phyloP scores from a whole-genome alignment of 2,888 invertebrate genomes.

The Synergus umbraculus region DNA sequence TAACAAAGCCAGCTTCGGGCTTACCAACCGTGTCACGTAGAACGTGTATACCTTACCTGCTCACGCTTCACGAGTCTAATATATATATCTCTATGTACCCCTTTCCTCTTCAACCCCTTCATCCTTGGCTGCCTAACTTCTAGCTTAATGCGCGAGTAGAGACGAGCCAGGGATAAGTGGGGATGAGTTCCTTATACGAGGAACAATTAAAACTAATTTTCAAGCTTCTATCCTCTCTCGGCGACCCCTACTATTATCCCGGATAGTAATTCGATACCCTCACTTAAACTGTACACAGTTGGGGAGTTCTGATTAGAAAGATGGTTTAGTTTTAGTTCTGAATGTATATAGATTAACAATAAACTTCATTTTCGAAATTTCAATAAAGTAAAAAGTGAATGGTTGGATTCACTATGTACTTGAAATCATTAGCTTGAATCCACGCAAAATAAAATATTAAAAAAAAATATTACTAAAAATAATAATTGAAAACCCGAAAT shows the following conservation, averaged over 20 bases:
- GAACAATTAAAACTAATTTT: slow-evolving; percentile 72
- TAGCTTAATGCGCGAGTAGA: slow-evolving; percentile 70
- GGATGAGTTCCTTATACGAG: slow-evolving; percentile 64
- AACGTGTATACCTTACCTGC: slow-evolving; percentile 75
- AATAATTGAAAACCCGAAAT: too few species aligned
- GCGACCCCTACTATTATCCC: slow-evolving; percentile 23
- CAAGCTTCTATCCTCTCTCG: slow-evolving; percentile 37
- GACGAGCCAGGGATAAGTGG: slow-evolving; percentile 59
- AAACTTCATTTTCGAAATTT: too few species aligned
- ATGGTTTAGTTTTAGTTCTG: too few species aligned
- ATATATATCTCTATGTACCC: slow-evolving; percentile 52
- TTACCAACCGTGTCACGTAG: slow-evolving; percentile 76
- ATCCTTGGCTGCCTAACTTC: slow-evolving; percentile 68
- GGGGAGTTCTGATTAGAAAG: too few species aligned
- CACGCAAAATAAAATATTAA: too few species aligned
- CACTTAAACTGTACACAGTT: not conserved
- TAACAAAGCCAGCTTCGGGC: slow-evolving; percentile 76
- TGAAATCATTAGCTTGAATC: too few species aligned
- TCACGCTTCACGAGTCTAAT: slow-evolving; percentile 70
- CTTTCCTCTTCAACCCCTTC: slow-evolving; percentile 54
- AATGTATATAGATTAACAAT: not conserved
- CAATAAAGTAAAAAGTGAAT: too few species aligned
- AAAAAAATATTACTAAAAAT: too few species aligned
- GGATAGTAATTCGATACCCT: slow-evolving; percentile 45
- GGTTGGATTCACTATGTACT: too few species aligned